Evolutionary conservation across 2,888 invertebrate genomes (phyloP), one percentile per base, ranked within the genome.

Genomic region (Sylvicola fuscatus): DNA sequence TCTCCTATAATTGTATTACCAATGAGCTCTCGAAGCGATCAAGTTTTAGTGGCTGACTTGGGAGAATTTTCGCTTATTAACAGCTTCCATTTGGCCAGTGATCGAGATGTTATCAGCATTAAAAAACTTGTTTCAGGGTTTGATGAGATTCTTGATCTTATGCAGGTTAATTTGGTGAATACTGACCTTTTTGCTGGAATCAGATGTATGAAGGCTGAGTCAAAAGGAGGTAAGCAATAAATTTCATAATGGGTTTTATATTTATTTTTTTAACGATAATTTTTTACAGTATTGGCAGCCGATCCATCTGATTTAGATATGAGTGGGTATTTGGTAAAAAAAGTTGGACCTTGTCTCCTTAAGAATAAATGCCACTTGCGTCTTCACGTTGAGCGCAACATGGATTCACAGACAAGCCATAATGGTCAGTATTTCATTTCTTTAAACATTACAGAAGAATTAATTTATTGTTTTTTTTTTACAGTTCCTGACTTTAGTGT

Each of bases 1-100:
- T 60, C 87, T 11, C 89, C 92, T 0, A 75, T 87, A 3, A 79
- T 93, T 43, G 61, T 92, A 35, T 61, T 93, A 41, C 95, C 93
- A 0, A 78, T 86, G 41, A 79, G 81, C 50, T 80, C 83, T 16
- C 69, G 72, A 42, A 76, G 80, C 16, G 71, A 75, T 26, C 70
- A 75, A 44, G 66, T 87, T 38, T 68, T 93, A 21, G 73, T 86
- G 11, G 74, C 79, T 2, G 79, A 90, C 53, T 66, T 93, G 27
- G 80, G 80, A 2, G 72, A 74, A 45, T 65, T 93, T 21, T 68
- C 71, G 1, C 66, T 89, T 10, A 70, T 68, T 45, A 93, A 92
- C 56, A 63, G 64, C 40, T 90, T 92, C 56, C 62, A 68, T 42
- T 59, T 53, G 41, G 71, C 77, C 3, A 70, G 66, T 3, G 66